phyloP scores from a whole-genome alignment of 1,140 invertebrate genomes.

The Drosophila quadrilineata region DNA sequence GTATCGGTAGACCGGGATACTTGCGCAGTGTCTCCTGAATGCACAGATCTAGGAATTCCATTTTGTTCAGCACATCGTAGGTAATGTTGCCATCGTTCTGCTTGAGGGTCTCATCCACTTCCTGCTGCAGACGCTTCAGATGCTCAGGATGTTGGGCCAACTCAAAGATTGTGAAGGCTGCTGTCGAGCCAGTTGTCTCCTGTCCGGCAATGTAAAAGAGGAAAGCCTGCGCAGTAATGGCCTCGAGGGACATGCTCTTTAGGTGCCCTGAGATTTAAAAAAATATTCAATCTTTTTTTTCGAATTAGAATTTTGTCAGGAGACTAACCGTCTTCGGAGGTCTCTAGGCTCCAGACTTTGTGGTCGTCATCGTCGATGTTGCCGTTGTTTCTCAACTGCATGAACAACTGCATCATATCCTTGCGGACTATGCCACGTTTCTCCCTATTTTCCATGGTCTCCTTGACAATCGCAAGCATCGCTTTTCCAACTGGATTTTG shows the following conservation, averaged over 20 bases:
- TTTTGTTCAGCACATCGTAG: slow-evolving; percentile 83
- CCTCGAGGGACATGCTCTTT: slow-evolving; percentile 80
- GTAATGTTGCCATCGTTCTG: slow-evolving; percentile 81
- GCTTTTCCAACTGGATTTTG: slow-evolving; percentile 30
- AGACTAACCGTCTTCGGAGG: slow-evolving; percentile 37
- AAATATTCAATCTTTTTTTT: neutral
- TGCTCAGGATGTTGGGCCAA: slow-evolving; percentile 84
- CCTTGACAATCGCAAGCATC: slow-evolving; percentile 81
- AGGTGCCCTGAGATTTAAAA: slow-evolving; percentile 30
- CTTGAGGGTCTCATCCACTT: slow-evolving; percentile 82
- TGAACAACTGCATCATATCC: slow-evolving; percentile 83
- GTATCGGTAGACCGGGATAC: slow-evolving; percentile 84
- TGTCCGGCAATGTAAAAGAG: slow-evolving; percentile 88
- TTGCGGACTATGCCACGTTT: slow-evolving; percentile 82
- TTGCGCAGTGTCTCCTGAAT: slow-evolving; percentile 84
- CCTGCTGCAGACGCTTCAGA: slow-evolving; percentile 83
- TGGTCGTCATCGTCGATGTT: slow-evolving; percentile 69
- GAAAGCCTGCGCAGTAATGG: slow-evolving; percentile 84
- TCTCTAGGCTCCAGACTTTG: slow-evolving; percentile 54
- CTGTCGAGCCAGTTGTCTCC: slow-evolving; percentile 86
- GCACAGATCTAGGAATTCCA: slow-evolving; percentile 84
- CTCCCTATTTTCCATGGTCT: slow-evolving; percentile 83
- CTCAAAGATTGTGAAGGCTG: slow-evolving; percentile 84
- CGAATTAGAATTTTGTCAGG: neutral
- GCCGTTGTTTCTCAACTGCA: slow-evolving; percentile 82